phyloP scores from a whole-genome alignment of 64 coral and sea anemone species.

The Dendrophyllia cribrosa region DNA sequence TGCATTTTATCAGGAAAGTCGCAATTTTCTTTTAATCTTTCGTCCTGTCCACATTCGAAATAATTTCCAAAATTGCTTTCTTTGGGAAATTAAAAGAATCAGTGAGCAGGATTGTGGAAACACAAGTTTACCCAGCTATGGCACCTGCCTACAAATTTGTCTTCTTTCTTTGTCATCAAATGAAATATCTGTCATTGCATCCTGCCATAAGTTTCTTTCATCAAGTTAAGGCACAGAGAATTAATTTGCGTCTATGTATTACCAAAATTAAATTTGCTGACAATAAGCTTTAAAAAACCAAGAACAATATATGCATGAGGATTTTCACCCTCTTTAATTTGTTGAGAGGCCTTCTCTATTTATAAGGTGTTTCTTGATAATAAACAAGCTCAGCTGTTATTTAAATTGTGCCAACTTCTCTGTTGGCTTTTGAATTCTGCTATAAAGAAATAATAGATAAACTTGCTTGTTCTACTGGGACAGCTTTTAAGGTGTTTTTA shows the following conservation, averaged over 20 bases:
- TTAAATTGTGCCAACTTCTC: conserved; percentile 14
- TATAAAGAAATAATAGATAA: conserved; percentile 2
- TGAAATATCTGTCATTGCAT: conserved; percentile 21
- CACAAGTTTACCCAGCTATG: conserved; percentile 19
- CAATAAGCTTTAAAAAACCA: background rate
- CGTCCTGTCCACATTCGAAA: background rate
- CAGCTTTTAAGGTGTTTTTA: background rate
- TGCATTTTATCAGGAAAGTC: background rate
- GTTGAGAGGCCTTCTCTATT: conserved; percentile 21
- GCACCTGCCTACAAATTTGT: conserved; percentile 30
- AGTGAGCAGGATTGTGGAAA: background rate
- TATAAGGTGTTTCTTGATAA: background rate
- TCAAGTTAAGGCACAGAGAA: background rate
- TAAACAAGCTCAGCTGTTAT: conserved; percentile 30
- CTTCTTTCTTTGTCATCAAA: conserved; percentile 19
- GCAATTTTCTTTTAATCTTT: conserved; percentile 18
- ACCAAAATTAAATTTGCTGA: background rate
- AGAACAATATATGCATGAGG: background rate
- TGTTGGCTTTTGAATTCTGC: background rate
- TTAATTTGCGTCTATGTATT: background rate
- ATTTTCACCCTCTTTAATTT: background rate
- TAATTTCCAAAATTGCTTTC: background rate
- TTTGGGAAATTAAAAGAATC: conserved; percentile 24
- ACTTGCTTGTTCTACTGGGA: background rate
- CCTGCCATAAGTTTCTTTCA: conserved; percentile 46